Base-by-base conservation (phyloP, 2,113 vertebrate species). In the Cacatua alba region DNA sequence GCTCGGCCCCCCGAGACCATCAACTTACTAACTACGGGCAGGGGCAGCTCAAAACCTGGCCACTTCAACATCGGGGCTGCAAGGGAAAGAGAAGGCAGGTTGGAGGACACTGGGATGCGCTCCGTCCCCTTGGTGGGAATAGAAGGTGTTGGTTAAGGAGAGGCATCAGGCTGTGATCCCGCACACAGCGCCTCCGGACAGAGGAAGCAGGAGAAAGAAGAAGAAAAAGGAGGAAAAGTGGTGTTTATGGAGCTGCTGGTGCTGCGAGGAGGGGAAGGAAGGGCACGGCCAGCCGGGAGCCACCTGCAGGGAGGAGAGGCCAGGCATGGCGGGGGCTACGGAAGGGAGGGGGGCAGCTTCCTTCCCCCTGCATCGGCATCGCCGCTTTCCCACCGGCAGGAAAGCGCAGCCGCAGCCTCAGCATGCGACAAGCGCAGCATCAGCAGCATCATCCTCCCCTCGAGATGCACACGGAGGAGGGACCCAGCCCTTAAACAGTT, bases 11-110 rank as follows among this genome's bases (percentile, higher is more conserved):
- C 97, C 97, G 84, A 97, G 91, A 92, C 94, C 97, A 76, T 97
- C 97, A 98, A 99, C 99, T 99, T 99, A 99, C 99, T 98, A 98
- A 97, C 97, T 96, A 98, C 97, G 78, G 96, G 97, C 98, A 95
- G 98, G 98, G 97, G 92, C 98, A 67, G 86, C 98, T 99, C 99
- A 99, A 98, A 99, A 98, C 82, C 98, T 98, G 97, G 98, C 99
- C 98, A 98, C 98, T 97, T 98, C 99, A 96, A 98, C 98, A 95
- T 98, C 98, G 49, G 98, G 68, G 90, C 99, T 99, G 99, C 97
- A 99, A 99, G 98, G 99, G 93, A 98, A 98, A 99, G 95, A 99
- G 98, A 98, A 95, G 86, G 95, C 64, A 51, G 94, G 96, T 93
- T 97, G 95, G 90, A 96, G 89, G 79, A 96, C 67, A 4, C 57